These are phyloP conservation scores for Geothlypis trichas DNA, from an alignment of 2,113 vertebrate species.

Conservation along the genomic window DNA sequence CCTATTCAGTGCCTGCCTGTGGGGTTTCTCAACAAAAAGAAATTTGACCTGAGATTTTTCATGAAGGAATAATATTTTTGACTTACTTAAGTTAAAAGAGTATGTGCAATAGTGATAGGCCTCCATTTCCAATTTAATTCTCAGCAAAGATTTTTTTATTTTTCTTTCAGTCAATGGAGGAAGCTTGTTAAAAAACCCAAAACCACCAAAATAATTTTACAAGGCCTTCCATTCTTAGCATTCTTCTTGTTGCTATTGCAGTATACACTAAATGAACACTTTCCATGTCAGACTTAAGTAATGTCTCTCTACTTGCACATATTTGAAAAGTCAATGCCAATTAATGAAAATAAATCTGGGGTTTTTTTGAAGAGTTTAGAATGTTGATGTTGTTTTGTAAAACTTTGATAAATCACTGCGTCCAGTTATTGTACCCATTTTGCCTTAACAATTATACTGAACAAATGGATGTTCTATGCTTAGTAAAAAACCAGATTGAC, in stretches of 20 bases:
- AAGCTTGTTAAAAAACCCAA: not conserved
- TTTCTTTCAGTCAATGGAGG: not conserved
- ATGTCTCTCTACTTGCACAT: not conserved
- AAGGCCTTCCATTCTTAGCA: not conserved
- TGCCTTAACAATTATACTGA: not conserved
- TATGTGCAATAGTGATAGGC: no score
- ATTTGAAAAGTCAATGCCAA: not conserved
- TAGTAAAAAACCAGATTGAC: not conserved
- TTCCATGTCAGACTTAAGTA: not conserved
- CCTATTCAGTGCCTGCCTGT: not conserved
- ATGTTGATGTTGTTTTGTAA: not conserved
- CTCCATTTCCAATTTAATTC: not conserved
- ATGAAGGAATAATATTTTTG: fast-evolving
- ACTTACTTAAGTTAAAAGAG: not conserved
- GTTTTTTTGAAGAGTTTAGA: not conserved
- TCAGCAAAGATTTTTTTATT: not conserved
- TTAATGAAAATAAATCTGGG: not conserved
- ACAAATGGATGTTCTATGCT: not conserved
- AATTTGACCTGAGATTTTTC: not conserved
- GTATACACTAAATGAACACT: not conserved
- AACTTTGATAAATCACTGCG: not conserved
- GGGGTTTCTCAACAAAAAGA: not conserved
- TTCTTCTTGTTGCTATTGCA: not conserved
- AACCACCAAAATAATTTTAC: not conserved
- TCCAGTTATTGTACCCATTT: not conserved